Evolutionary conservation across 2,113 vertebrate genomes (phyloP).

Genomic region (Calyptommatus sinebrachiatus): DNA sequence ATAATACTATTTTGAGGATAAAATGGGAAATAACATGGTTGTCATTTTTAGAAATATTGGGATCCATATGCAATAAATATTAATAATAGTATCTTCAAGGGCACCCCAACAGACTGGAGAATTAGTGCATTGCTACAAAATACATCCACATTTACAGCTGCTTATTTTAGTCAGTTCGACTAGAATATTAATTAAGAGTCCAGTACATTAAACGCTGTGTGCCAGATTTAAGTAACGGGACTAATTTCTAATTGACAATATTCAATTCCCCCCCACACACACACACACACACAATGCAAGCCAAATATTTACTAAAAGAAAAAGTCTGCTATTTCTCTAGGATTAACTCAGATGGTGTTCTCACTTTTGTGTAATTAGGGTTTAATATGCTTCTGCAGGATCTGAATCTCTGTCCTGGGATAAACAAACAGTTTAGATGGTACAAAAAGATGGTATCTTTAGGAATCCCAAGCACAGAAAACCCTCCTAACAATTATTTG

Average conservation of each 20-base stretch:
- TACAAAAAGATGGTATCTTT: not conserved
- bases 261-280: not conserved
- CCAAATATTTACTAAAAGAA: not conserved
- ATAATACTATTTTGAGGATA: not conserved
- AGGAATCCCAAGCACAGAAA: not conserved
- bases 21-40: not conserved
- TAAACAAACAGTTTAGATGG: not conserved
- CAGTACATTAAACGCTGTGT: not conserved
- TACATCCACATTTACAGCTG: not conserved
- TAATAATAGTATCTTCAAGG: not conserved
- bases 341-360: not conserved
- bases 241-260: not conserved
- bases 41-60: not conserved
- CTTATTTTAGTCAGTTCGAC: not conserved
- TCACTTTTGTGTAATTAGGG: not conserved
- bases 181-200: not conserved
- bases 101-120: not conserved
- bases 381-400: not conserved
- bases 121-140: not conserved
- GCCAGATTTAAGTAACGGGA: not conserved
- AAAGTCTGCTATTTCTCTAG: not conserved
- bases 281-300: not conserved
- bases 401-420: not conserved
- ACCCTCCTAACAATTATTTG: not conserved
- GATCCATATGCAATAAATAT: not conserved